Evolutionary conservation across 2,888 invertebrate genomes (phyloP).

Genomic region (Theretra japonica): DNA sequence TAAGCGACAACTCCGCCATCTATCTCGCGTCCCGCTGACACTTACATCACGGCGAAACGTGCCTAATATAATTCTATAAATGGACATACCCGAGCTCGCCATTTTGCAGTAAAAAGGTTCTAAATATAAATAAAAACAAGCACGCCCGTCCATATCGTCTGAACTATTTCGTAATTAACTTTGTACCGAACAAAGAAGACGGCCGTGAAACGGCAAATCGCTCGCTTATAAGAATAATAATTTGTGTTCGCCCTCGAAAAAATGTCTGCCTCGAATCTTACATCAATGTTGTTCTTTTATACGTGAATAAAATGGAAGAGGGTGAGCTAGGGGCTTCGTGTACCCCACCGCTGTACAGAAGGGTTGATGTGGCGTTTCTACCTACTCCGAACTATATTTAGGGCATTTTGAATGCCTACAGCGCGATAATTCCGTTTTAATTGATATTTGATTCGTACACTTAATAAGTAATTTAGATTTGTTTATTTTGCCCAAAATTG

Average conservation of each 20-base stretch:
- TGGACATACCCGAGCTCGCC: background rate
- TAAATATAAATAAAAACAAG: conserved; percentile 1
- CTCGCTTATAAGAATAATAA: conserved; percentile 60
- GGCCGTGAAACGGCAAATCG: conserved; percentile 49
- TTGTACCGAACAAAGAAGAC: conserved; percentile 48
- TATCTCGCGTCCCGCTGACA: background rate
- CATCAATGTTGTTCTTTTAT: conserved; percentile 73
- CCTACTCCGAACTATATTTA: conserved; percentile 37
- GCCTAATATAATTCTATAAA: background rate
- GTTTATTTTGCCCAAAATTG: conserved; percentile 21
- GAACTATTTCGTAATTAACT: conserved; percentile 49
- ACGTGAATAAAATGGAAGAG: conserved; percentile 57
- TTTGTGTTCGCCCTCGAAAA: conserved; percentile 56
- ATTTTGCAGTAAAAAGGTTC: conserved; percentile 1
- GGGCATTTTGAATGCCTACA: conserved; percentile 39
- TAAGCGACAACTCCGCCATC: background rate
- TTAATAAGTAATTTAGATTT: conserved; percentile 25
- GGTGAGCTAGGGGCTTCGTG: conserved; percentile 62
- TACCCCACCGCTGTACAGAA: conserved; percentile 56
- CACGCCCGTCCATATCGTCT: conserved; percentile 17
- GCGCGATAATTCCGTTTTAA: conserved; percentile 53
- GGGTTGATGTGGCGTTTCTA: conserved; percentile 64
- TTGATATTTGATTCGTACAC: conserved; percentile 51
- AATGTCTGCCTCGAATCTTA: conserved; percentile 62
- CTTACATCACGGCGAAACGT: conserved; percentile 1